phyloP scores from a whole-genome alignment of 2,888 invertebrate genomes.

The Cinara cedri region DNA sequence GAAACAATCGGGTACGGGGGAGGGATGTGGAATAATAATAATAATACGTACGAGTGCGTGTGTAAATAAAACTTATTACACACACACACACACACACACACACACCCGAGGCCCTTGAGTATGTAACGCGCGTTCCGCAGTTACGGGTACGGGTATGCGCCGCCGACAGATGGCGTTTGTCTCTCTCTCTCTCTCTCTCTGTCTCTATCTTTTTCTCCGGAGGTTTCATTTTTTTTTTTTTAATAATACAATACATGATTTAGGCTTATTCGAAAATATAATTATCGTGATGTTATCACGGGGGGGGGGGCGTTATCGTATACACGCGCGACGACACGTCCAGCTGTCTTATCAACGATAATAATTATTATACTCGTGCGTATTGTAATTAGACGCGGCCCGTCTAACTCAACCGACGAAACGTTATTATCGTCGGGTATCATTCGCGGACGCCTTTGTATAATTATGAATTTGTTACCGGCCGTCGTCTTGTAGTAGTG shows the following conservation, averaged over 20 bases:
- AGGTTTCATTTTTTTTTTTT: too few relatives aligned
- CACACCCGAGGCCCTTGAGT: not conserved
- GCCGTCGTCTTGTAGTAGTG: too few relatives aligned
- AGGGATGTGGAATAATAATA: too few relatives aligned
- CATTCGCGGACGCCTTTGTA: conserved; percentile 19
- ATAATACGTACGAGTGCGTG: not conserved
- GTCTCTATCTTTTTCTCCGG: too few relatives aligned
- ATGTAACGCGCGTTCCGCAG: too few relatives aligned
- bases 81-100: too few relatives aligned
- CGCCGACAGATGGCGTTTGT: conserved; percentile 27
- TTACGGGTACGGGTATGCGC: not conserved
- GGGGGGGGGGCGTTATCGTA: not conserved
- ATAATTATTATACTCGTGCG: too few relatives aligned
- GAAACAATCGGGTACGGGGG: too few relatives aligned
- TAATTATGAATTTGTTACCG: conserved; percentile 49
- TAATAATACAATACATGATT: not conserved
- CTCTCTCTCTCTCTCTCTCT: not conserved
- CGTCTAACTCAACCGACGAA: not conserved
- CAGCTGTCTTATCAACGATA: conserved; percentile 37
- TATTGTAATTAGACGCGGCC: too few relatives aligned
- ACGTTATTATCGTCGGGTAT: conserved; percentile 8
- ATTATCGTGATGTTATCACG: conserved; percentile 47
- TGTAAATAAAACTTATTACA: not conserved
- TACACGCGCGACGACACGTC: conserved; percentile 42
- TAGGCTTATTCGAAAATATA: not conserved